Evolutionary conservation across 2,888 invertebrate species (phyloP), one percentile per base, ranked within the genome.

Genomic region (Perizoma flavofasciatum): DNA sequence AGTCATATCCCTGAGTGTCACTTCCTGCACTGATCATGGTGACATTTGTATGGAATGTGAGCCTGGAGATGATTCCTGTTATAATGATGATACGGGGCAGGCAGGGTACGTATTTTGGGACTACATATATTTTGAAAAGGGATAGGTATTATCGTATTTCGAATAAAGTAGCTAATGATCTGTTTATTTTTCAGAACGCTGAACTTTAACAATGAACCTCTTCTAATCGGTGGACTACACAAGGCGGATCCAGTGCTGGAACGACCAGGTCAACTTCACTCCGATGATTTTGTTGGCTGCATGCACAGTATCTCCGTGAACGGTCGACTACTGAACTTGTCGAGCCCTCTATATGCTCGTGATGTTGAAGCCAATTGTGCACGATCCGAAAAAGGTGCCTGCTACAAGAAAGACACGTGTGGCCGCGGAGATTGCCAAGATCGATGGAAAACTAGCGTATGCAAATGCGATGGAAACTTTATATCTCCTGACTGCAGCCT

Each of bases 251-350:
- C 97, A 9, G 95, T 98, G 0, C 86, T 98, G 34, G 97, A 98
- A 81, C 94, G 98, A 47, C 97, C 97, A 0, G 97, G 97, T 0
- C 98, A 98, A 86, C 95, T 98, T 43, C 96, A 96, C 74, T 96
- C 98, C 0, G 98, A 98, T 79, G 98, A 98, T 81, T 95, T 99
- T 62, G 95, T 98, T 10, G 99, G 99, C 5, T 99, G 99, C 79
- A 95, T 98, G 69, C 97, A 98, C 77, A 97, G 97, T 70, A 96
- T 98, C 2, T 94, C 96, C 0, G 94, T 98, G 55, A 98, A 98
- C 77, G 98, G 98, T 4, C 94, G 97, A 32, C 91, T 95, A 0
- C 81, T 98, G 33, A 98, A 98, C 79, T 89, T 98, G 53, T 96
- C 96, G 61, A 95, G 93, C 69, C 97, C 98, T 0, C 71, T 97